A percentile compares a stretch with the other conserved stretches of the same genome.
These are phyloP conservation scores for Eubasilissa splendida DNA, from an alignment of 2,888 invertebrate genomes.

Conservation along the genomic window DNA sequence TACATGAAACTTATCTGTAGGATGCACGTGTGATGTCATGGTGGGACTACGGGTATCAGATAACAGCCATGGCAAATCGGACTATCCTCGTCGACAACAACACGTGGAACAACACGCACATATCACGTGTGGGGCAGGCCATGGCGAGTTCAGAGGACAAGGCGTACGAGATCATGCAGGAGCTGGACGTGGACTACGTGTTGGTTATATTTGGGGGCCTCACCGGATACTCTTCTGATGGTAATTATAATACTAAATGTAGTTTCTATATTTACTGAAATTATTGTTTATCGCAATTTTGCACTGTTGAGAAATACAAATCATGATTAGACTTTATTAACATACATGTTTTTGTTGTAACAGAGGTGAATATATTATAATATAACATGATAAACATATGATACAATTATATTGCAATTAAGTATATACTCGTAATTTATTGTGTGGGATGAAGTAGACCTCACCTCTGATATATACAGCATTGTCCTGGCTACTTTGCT, in stretches of 20 bases:
- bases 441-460: too few relatives aligned
- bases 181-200: constrained; percentile 97
- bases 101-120: constrained; percentile 99
- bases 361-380: too few relatives aligned
- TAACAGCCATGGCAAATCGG: constrained; percentile 99
- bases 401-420: too few relatives aligned
- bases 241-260: constrained; percentile 65
- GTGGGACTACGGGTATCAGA: constrained; percentile 99
- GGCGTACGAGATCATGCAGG: constrained; percentile 98
- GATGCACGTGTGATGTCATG: constrained; percentile 98
- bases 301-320: not conserved
- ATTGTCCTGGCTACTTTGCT: too few relatives aligned
- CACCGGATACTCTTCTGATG: constrained; percentile 98
- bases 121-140: constrained; percentile 97
- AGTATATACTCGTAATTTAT: too few relatives aligned
- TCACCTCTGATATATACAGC: too few relatives aligned
- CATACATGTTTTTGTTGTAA: too few relatives aligned
- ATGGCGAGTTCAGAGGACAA: constrained; percentile 98
- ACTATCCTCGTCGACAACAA: constrained; percentile 99
- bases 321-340: too few relatives aligned
- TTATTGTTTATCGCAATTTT: not conserved
- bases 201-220: constrained; percentile 99
- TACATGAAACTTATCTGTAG: constrained; percentile 64
- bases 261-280: not conserved
- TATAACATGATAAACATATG: too few relatives aligned